phyloP scores from a whole-genome alignment of 2,797 vertebrate genomes.

The Lepilemur ruficaudatus region DNA sequence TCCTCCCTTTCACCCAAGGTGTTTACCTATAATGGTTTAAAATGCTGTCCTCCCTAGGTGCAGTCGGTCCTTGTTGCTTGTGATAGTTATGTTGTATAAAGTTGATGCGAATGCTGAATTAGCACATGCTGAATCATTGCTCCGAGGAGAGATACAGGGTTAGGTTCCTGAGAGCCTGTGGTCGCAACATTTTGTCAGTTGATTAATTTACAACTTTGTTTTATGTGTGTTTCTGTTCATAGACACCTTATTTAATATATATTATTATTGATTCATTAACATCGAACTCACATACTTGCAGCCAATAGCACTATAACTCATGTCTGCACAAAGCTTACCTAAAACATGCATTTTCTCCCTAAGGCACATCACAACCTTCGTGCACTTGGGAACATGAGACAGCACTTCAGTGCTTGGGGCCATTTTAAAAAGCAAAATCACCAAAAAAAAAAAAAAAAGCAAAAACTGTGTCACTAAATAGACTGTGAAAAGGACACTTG shows the following conservation, averaged over 20 bases:
- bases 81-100: background rate
- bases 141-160: background rate
- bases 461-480: background rate
- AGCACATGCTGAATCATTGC: background rate
- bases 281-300: background rate
- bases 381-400: background rate
- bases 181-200: background rate
- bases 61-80: background rate
- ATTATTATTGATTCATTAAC: background rate
- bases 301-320: background rate
- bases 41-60: background rate
- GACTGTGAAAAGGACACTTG: background rate
- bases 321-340: background rate
- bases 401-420: background rate
- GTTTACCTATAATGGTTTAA: too few relatives aligned
- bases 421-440: background rate
- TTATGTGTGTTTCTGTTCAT: background rate
- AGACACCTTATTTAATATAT: background rate
- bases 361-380: background rate
- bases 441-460: too few relatives aligned
- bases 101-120: background rate
- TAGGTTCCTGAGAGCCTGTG: background rate
- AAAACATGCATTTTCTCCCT: background rate
- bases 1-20: background rate
- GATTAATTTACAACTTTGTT: background rate